Conservation (phyloP, 35 echinoderm and acorn worm species). For the Heliocidaris tuberculata region DNA sequence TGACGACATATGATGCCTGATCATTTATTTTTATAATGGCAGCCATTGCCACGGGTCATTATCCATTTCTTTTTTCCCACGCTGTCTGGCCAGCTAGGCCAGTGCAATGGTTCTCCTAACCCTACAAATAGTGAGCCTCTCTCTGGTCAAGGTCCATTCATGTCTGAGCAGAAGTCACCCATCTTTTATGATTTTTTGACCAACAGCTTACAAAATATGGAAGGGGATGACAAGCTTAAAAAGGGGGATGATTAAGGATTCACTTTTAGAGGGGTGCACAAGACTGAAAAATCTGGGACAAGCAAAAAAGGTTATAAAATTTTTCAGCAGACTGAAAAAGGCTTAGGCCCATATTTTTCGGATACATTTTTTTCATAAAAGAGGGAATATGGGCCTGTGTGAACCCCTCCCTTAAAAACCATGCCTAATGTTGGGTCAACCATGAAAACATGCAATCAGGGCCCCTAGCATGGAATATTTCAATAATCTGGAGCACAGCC, state of each 20-base stretch:
- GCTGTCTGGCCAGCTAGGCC: background rate
- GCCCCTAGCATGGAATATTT: no score
- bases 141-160: slow-evolving; percentile 2
- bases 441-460: no score
- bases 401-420: no score
- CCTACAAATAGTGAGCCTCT: background rate
- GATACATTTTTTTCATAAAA: no score
- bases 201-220: background rate
- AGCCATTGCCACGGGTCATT: background rate
- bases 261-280: background rate
- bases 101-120: background rate
- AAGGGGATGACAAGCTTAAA: background rate
- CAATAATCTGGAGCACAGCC: no score
- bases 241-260: background rate
- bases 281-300: background rate
- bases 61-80: slow-evolving; percentile 17
- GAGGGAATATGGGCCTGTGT: no score
- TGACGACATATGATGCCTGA: background rate
- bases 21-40: slow-evolving; percentile 12
- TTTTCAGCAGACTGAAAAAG: no score
- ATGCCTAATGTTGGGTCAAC: no score
- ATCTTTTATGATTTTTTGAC: background rate
- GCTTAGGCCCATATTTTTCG: no score
- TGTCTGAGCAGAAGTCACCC: background rate
- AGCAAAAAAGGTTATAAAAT: no score